Conservation (phyloP, 2,888 invertebrate genomes). For the Drosophila anomalipes region DNA sequence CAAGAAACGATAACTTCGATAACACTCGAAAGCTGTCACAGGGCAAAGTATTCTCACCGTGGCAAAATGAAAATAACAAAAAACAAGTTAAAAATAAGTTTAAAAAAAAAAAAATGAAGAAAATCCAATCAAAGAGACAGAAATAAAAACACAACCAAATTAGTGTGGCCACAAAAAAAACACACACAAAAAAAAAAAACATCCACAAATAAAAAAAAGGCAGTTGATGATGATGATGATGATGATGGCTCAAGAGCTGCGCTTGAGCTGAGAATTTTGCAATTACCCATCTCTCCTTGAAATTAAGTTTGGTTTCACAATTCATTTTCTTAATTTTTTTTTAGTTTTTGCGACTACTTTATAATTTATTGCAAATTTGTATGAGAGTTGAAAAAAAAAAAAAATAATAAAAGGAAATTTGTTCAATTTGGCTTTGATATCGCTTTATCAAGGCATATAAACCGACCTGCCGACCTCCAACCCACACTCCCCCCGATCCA, state of each 20-base stretch:
- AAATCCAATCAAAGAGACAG: constrained; percentile 42
- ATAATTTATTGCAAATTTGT: constrained; percentile 68
- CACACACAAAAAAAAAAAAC: too few relatives aligned
- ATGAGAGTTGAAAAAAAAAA: constrained; percentile 3
- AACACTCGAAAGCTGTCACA: constrained; percentile 3
- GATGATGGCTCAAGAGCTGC: constrained; percentile 22
- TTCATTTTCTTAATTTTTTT: constrained; percentile 13
- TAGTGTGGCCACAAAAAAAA: constrained; percentile 22
- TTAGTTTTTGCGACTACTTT: constrained; percentile 34
- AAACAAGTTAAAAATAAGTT: constrained; percentile 8
- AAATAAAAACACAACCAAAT: constrained; percentile 29
- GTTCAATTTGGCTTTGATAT: constrained; percentile 47
- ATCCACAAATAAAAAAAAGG: constrained; percentile 20
- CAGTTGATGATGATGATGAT: constrained; percentile 54
- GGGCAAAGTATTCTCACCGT: background rate
- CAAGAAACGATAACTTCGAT: background rate
- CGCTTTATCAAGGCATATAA: constrained; percentile 30
- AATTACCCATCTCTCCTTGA: constrained; percentile 60
- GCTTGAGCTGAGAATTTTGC: constrained; percentile 53
- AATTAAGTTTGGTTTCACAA: constrained; percentile 38
- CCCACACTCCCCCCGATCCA: background rate
- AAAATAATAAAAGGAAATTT: constrained; percentile 37
- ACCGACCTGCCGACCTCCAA: background rate
- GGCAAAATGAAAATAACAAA: constrained; percentile 9
- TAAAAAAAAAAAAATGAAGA: constrained; percentile 6